phyloP scores from a whole-genome alignment of 2,888 invertebrate species.

The Syrista parreyssii region DNA sequence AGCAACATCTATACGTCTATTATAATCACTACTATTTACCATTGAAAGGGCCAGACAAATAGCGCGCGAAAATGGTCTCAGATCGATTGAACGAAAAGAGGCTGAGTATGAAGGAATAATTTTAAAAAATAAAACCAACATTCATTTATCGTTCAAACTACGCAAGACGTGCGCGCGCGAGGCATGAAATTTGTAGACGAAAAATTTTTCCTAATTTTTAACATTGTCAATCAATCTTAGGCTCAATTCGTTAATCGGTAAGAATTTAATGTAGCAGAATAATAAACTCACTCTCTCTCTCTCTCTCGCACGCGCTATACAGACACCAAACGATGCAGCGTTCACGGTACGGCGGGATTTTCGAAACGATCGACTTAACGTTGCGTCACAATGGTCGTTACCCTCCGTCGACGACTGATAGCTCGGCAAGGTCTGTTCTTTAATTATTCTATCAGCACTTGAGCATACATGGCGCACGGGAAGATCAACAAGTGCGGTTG shows the following conservation, averaged over 20 bases:
- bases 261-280: background rate
- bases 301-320: no score
- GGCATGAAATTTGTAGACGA: background rate
- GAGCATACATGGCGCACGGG: constrained; percentile 19
- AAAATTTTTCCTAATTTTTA: no score
- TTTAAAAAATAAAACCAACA: background rate
- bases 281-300: background rate
- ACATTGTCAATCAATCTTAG: background rate
- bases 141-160: background rate
- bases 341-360: background rate
- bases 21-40: no score
- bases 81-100: no score
- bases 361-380: background rate
- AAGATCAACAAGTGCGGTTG: background rate
- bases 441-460: constrained; percentile 24
- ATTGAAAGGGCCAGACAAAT: no score
- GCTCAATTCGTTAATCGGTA: background rate
- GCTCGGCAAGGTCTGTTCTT: constrained; percentile 21
- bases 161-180: no score
- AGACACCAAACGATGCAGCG: no score
- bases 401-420: background rate
- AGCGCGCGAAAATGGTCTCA: no score
- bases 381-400: background rate
- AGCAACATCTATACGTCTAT: background rate
- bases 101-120: background rate